phyloP scores from a whole-genome alignment of 1,140 invertebrate genomes.

The Triops longicaudatus region DNA sequence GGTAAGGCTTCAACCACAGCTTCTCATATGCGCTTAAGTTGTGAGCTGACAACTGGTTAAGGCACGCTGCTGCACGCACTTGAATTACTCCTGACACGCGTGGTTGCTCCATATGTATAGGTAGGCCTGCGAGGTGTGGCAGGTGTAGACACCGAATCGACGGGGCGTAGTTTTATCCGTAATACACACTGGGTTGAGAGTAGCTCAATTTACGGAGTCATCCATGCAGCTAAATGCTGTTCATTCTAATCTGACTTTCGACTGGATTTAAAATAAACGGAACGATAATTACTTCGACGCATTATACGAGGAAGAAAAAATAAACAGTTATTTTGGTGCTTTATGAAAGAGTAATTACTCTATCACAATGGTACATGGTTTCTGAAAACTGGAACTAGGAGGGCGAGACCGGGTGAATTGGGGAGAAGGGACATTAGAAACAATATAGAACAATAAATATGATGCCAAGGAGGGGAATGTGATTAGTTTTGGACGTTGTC shows the following conservation, averaged over 20 bases:
- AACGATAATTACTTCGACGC: too few relatives aligned
- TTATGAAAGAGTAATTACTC: conserved; percentile 12
- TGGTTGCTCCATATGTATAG: not conserved
- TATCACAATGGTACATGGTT: conserved; percentile 1
- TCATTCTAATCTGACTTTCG: not conserved
- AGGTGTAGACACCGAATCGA: not conserved
- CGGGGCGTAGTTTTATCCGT: not conserved
- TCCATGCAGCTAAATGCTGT: not conserved
- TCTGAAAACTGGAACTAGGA: not conserved
- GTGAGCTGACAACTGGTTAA: not conserved
- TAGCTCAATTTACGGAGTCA: not conserved
- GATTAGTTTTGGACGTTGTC: not conserved
- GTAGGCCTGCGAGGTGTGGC: not conserved
- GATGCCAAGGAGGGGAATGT: not conserved
- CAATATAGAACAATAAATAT: not conserved
- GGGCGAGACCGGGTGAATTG: too few relatives aligned
- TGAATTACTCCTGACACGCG: not conserved
- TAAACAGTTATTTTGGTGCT: not conserved
- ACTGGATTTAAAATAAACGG: not conserved
- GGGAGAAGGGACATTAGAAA: not conserved
- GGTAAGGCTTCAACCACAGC: not conserved
- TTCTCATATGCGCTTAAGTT: conserved; percentile 12
- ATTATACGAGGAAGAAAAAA: not conserved
- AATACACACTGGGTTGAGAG: not conserved
- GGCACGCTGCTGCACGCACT: not conserved